Conservation (phyloP, 1,140 invertebrate genomes). For the Ceratina calcarata region DNA sequence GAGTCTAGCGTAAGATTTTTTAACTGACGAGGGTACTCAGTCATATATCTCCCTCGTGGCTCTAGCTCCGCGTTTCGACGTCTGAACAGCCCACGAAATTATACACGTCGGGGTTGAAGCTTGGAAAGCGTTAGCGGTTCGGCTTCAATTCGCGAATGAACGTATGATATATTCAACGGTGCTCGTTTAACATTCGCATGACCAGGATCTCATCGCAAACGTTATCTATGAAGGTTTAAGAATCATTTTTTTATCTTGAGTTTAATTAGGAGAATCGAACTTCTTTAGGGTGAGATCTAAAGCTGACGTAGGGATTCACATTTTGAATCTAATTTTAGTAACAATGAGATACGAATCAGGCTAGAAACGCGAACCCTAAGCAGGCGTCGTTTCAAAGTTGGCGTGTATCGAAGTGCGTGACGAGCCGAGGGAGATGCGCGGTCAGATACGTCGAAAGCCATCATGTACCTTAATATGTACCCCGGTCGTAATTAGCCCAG, state of each 20-base stretch:
- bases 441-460: slow-evolving; percentile 32
- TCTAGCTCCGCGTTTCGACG: slow-evolving; percentile 73
- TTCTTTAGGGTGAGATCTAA: no score
- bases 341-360: no score
- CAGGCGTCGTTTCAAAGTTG: neutral
- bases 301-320: no score
- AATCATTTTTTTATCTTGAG: no score
- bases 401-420: slow-evolving; percentile 36
- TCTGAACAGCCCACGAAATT: slow-evolving; percentile 77
- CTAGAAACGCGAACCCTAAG: no score
- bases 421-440: slow-evolving; percentile 23
- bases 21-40: slow-evolving; percentile 77
- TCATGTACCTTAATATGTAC: slow-evolving; percentile 32
- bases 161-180: neutral
- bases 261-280: no score
- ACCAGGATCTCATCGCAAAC: no score
- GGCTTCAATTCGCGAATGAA: neutral
- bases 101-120: slow-evolving; percentile 47
- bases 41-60: slow-evolving; percentile 73
- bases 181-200: no score
- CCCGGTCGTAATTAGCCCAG: slow-evolving; percentile 22
- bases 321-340: no score
- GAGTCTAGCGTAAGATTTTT: slow-evolving; percentile 63
- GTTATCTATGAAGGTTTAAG: no score
- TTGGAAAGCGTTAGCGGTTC: no score